Base-by-base conservation (phyloP, 2,797 vertebrate genomes). In the Sciurus carolinensis region DNA sequence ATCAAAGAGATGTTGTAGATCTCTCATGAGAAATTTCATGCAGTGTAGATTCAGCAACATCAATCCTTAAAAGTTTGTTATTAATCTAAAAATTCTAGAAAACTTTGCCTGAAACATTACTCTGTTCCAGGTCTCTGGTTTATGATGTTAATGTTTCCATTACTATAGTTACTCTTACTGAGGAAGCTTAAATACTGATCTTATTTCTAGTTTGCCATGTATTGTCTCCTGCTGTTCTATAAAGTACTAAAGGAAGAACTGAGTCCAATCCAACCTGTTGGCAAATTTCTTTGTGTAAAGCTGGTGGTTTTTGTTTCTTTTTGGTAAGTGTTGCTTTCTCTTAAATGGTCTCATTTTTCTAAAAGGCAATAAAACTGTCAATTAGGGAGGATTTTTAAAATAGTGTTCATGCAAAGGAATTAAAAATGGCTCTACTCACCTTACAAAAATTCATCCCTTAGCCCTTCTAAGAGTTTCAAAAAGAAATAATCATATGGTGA, bases 301-400 rank as follows among this genome's bases (percentile, higher is more conserved):
- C 99, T 99, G 98, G 99, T 99, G 50, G 99, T 99, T 93, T 99
- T 99, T 94, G 99, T 99, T 96, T 99, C 99, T 57, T 99, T 99
- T 98, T 99, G 99, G 99, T 99, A 98, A 99, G 98, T 98, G 8
- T 90, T 97, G 24, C 8, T 93, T 95, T 93, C 62, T 93, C 85
- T 82, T 88, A 80, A 76, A 93, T 91, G 62, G 89, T 92, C 50
- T 95, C n/a, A 59, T 85, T 95, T 76, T 94, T 76, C 47, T 92
- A 81, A 96, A 96, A 36, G 50, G 66, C 52, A 92, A 15, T 90
- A 87, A 90, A 90, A 84, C 11, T 79, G 5, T 75, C 93, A 28
- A 36, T 54, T 52, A 83, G 42, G 76, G 30, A 82, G 9, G 11
- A 90, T 30, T 92, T 94, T 88, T 24, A 12, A 59, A 85, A 82